Base-by-base conservation (phyloP, 2,888 invertebrate species). In the Andrena hattorfiana region DNA sequence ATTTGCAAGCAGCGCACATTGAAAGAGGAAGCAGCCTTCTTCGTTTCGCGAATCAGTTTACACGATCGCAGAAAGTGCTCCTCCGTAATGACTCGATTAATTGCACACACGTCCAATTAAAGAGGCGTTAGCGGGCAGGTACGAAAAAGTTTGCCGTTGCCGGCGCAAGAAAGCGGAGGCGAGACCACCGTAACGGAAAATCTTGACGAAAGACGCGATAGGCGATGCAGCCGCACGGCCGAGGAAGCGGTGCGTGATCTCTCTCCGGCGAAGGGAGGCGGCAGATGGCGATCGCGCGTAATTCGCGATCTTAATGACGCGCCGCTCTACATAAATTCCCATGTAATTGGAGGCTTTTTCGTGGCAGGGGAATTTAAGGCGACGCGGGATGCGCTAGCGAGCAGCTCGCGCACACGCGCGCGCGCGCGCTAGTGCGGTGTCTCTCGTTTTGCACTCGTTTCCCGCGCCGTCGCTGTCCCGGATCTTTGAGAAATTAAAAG, bases 261-360 rank as follows among this genome's bases (percentile, higher is more conserved):
- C 20, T 68, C n/a, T 64, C 0, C 42, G 64, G 35, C 35, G 63
- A 23, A 23, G 51, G 2, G 23, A 6, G 28, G 59, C 76, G 32
- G 51, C 64, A 64, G 75, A 20, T 51, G 35, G 23, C 56, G 66
- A 76, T 77, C 83, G 69, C 68, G 67, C 69, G 87, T 89, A 91
- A 91, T 92, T 91, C 91, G 90, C 88, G 89, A 92, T 93, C 92
- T 92, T 92, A 92, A 93, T 91, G 91, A 92, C 89, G 90, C 88
- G 86, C 80, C 88, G 90, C 87, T 92, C 91, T 90, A 91, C 92
- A 92, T 93, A 91, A 93, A 93, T 93, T 93, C 92, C 90, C 92
- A 92, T 92, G 87, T 93, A 93, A 93, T 93, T 93, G 92, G 89
- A 90, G 90, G 91, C 89, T 91, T 92, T 90, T 86, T 89, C 89